These are phyloP conservation scores for Amblyornis subalaris DNA, from an alignment of 2,113 vertebrate genomes.

Conservation along the genomic window DNA sequence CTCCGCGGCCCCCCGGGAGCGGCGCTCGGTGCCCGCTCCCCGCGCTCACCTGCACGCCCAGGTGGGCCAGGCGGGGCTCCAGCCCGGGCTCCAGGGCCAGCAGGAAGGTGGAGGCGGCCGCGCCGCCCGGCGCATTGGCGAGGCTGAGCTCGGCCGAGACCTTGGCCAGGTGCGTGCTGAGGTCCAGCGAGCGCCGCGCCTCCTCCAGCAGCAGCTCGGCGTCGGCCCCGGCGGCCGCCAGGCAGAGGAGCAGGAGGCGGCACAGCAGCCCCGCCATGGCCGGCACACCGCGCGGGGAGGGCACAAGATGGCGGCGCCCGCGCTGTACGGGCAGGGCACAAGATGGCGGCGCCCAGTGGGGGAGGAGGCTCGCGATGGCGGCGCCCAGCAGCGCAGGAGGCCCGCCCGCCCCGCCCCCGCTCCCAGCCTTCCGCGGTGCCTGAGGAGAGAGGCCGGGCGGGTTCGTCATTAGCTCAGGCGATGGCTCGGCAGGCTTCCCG, in stretches of 20 bases:
- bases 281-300: neutral
- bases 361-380: conserved; percentile 34
- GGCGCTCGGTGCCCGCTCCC: neutral
- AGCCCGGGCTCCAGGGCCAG: conserved; percentile 86
- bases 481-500: accelerated
- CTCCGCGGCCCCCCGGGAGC: too few species aligned
- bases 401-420: neutral
- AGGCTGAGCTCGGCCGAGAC: conserved; percentile 85
- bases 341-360: neutral
- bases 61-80: conserved; percentile 82
- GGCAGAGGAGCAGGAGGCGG: conserved; percentile 47
- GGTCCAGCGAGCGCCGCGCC: conserved; percentile 87
- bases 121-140: conserved; percentile 70
- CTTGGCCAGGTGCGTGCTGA: conserved; percentile 91
- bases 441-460: neutral
- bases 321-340: conserved; percentile 25
- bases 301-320: conserved; percentile 41
- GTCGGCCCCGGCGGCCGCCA: conserved; percentile 22
- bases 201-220: conserved; percentile 84
- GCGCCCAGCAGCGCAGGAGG: neutral
- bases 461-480: too few species aligned
- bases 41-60: conserved; percentile 86
- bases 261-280: conserved; percentile 63
- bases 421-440: neutral
- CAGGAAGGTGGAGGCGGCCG: conserved; percentile 75